Evolutionary conservation across 2,888 invertebrate species (phyloP), one percentile per base, ranked within the genome.

Genomic region (Cheilosia vernalis): DNA sequence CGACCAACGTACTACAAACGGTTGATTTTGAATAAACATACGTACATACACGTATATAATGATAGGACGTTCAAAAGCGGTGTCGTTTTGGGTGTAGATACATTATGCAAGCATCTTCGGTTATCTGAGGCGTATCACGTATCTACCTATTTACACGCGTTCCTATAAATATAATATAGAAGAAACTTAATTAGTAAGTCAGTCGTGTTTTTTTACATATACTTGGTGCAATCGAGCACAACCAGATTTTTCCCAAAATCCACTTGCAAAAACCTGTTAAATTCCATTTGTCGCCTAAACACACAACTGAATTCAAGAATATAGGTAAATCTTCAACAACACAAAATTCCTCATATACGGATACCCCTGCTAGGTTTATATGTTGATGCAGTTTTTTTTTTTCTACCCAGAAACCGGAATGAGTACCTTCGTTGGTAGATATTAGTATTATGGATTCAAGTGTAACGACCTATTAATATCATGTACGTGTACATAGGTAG

Each of bases 401-500:
- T 5, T 27, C 4, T 27, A 27, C 63, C 19, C 17, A n/a, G 19
- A 40, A 64, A 58, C 63, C 40, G 64, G 56, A 70, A 64, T 79
- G 24, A 64, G 44, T 58, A 63, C 30, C 42, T 21, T 40, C 17
- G 47, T 0, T 10, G n/a, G 13, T 44, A 40, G 58, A 21, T 21
- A 21, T 7, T n/a, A 21, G 13, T 15, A 37, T 21, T 9, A 24
- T 47, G 44, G 21, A 63, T 63, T 61, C 30, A 40, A 56, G 78
- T 58, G 64, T 56, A 64, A 30, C 64, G 78, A 72, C 49, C 78
- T 64, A 42, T 24, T 17, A 37, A 15, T 27, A 3, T 37, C 27
- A 27, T 47, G 15, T n/a, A n/a, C 10, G 60, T 17, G 15, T 55
- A 53, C n/a, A 24, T 24, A 37, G 37, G 37, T 13, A 37, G 37